Percentiles rank a stretch among this genome's conserved stretches.
phyloP scores from a whole-genome alignment of 2,888 invertebrate species.

The Megaustenia siamemsis region DNA sequence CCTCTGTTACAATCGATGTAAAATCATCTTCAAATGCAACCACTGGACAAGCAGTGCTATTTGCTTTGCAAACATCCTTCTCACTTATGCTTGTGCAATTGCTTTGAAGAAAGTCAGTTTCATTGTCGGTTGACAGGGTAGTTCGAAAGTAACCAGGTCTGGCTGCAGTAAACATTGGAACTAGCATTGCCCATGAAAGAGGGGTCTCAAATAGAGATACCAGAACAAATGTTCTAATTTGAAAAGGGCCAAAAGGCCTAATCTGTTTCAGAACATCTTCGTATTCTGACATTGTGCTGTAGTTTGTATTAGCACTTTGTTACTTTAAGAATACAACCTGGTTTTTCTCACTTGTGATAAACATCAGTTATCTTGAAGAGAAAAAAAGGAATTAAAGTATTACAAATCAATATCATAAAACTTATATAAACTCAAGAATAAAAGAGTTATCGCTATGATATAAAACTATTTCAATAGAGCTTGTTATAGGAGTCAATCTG shows the following conservation, averaged over 20 bases:
- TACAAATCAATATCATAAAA: background rate
- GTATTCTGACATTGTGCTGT: slow-evolving; percentile 70
- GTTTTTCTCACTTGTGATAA: background rate
- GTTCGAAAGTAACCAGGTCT: slow-evolving; percentile 68
- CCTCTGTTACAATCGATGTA: slow-evolving; percentile 75
- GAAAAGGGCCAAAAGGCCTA: slow-evolving; percentile 76
- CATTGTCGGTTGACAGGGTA: slow-evolving; percentile 30
- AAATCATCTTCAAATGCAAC: slow-evolving; percentile 64
- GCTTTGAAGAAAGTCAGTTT: background rate
- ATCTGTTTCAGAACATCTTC: slow-evolving; percentile 72
- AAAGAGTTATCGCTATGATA: too few relatives aligned
- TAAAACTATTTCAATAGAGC: too few relatives aligned
- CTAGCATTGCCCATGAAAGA: slow-evolving; percentile 77
- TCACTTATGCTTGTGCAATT: slow-evolving; percentile 4
- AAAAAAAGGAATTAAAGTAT: background rate
- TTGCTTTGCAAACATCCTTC: slow-evolving; percentile 38
- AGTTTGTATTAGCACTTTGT: background rate
- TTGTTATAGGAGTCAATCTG: too few relatives aligned
- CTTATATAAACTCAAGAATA: too few relatives aligned
- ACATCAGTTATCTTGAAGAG: background rate
- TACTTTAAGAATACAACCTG: background rate
- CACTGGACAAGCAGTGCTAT: slow-evolving; percentile 57
- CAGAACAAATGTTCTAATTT: slow-evolving; percentile 74
- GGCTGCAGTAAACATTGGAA: slow-evolving; percentile 73
- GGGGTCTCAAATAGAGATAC: slow-evolving; percentile 78